Percentiles rank a stretch among this genome's conserved stretches.
Conservation (phyloP, 2,113 vertebrate genomes). For the Bothrops jararaca region DNA sequence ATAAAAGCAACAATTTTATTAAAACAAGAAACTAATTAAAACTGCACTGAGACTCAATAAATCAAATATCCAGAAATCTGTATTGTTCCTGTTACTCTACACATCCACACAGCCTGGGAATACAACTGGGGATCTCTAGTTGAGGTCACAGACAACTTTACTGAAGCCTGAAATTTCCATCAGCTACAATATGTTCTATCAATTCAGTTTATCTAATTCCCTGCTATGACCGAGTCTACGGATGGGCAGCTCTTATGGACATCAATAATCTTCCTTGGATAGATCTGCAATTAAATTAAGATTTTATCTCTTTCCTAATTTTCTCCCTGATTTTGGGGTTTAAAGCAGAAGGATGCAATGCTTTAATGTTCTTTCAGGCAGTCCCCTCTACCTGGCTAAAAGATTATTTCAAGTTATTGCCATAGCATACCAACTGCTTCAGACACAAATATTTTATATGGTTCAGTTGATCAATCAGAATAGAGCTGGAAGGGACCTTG, state of each 20-base stretch:
- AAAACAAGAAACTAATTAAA: not conserved
- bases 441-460: conserved; percentile 37
- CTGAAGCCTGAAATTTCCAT: not conserved
- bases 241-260: not conserved
- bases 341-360: not conserved
- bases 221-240: not conserved
- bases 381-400: not conserved
- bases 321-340: not conserved
- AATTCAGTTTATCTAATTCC: not conserved
- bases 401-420: not conserved
- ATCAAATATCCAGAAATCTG: not conserved
- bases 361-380: not conserved
- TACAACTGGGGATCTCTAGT: not conserved
- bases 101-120: not conserved
- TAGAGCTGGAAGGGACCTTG: not conserved
- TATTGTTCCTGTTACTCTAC: not conserved
- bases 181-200: not conserved
- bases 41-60: not conserved
- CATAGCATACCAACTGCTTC: not conserved
- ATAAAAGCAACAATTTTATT: not conserved
- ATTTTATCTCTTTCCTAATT: not conserved
- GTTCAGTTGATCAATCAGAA: not conserved
- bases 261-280: not conserved
- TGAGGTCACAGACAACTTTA: not conserved
- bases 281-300: not conserved